A percentile compares a stretch with the other conserved stretches of the same genome.
phyloP scores from a whole-genome alignment of 2,888 invertebrate genomes.

The Melieria omissa region DNA sequence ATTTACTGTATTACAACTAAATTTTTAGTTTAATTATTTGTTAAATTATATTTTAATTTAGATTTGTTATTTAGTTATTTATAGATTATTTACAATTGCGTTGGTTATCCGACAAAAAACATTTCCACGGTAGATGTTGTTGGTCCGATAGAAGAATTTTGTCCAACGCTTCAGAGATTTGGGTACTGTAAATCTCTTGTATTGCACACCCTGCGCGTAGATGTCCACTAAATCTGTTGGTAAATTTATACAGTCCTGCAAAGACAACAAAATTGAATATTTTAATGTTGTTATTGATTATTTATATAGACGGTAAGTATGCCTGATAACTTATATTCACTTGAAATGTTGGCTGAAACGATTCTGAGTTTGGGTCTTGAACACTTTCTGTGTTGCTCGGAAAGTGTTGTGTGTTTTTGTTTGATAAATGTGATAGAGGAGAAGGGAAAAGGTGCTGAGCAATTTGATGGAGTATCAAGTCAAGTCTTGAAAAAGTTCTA shows the following conservation, averaged over 20 bases:
- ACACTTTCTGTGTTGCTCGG: no score
- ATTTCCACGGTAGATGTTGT: slow-evolving; percentile 25
- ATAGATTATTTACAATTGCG: slow-evolving; percentile 51
- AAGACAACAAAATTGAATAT: slow-evolving; percentile 11
- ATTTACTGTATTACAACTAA: slow-evolving; percentile 20
- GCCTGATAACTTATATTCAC: no score
- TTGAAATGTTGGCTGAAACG: no score
- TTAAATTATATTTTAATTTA: slow-evolving; percentile 34
- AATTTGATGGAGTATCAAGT: no score
- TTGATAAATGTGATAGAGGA: no score
- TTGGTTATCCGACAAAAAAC: slow-evolving; percentile 62
- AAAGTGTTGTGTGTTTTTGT: no score
- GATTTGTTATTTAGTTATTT: slow-evolving; percentile 39
- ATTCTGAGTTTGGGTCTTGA: no score
- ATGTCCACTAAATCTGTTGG: slow-evolving; percentile 63
- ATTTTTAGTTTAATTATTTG: slow-evolving; percentile 25
- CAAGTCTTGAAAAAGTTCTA: no score
- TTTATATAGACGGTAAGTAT: no score
- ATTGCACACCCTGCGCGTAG: slow-evolving; percentile 67
- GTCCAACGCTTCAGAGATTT: slow-evolving; percentile 64
- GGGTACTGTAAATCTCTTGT: slow-evolving; percentile 66
- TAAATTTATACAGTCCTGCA: slow-evolving; percentile 63
- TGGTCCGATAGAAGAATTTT: slow-evolving; percentile 39
- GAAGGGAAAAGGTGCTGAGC: no score
- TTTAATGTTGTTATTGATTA: background rate